A percentile compares a stretch with the other conserved stretches of the same genome.
Evolutionary conservation across 2,113 vertebrate genomes (phyloP).

Genomic region (Eudyptes chrysolophus): DNA sequence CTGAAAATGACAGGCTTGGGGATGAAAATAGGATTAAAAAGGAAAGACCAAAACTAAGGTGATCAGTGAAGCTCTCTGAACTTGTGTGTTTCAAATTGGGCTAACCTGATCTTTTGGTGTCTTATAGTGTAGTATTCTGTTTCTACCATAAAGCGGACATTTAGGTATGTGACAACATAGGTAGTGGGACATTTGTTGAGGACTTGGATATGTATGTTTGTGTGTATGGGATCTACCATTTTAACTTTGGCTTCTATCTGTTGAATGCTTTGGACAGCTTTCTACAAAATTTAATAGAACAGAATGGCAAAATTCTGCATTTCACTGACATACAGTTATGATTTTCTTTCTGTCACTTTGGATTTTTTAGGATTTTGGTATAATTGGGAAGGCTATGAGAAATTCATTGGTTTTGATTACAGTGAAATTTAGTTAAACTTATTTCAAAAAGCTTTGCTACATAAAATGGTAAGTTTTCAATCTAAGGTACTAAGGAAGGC

Average conservation of each 20-base stretch:
- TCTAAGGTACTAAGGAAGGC: not conserved
- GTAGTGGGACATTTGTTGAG: not conserved
- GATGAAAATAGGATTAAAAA: not conserved
- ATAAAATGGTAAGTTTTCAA: not conserved
- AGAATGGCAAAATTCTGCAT: not conserved
- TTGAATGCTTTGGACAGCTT: not conserved
- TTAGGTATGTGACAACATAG: not conserved
- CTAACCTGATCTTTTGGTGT: not conserved
- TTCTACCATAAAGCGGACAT: not conserved
- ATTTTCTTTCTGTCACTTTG: not conserved
- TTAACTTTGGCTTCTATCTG: not conserved
- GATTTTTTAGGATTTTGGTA: not conserved
- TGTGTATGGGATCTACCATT: not conserved
- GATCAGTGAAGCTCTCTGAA: not conserved
- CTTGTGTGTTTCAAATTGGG: not conserved
- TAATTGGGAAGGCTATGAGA: not conserved
- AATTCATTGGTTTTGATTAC: not conserved
- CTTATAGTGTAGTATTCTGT: not conserved
- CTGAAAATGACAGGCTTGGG: not conserved
- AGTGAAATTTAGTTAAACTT: not conserved
- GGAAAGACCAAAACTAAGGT: not conserved
- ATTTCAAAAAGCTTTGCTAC: not conserved
- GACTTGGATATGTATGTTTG: not conserved
- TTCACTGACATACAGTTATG: not conserved
- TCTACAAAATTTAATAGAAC: not conserved